phyloP scores from a whole-genome alignment of 2,888 invertebrate genomes.

The Zaprionus obscuricornis region DNA sequence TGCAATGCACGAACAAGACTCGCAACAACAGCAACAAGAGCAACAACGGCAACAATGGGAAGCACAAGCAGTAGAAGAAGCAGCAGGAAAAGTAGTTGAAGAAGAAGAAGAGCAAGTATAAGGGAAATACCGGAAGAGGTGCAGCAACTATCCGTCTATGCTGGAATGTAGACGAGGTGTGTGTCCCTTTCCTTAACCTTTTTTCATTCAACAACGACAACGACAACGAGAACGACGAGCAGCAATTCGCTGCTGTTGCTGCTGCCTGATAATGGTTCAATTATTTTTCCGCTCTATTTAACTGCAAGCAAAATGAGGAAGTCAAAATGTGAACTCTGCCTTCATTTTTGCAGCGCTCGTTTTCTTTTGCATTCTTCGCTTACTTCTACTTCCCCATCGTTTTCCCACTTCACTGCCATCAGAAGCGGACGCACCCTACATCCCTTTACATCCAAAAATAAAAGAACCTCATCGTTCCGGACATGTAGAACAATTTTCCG shows the following conservation, averaged over 20 bases:
- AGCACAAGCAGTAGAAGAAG: too few relatives aligned
- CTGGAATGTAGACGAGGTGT: too few relatives aligned
- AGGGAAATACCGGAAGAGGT: too few relatives aligned
- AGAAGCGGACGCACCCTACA: neutral
- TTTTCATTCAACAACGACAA: too few relatives aligned
- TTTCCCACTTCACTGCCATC: neutral
- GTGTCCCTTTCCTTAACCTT: neutral
- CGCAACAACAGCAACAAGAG: too few relatives aligned
- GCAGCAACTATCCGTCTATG: too few relatives aligned
- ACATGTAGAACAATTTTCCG: conserved; percentile 70
- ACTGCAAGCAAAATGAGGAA: conserved; percentile 84
- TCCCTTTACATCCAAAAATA: conserved; percentile 17
- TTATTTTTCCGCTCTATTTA: conserved; percentile 91
- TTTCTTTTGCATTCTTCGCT: too few relatives aligned
- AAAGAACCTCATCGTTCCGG: conserved; percentile 53
- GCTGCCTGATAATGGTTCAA: conserved; percentile 86
- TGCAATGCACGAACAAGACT: too few relatives aligned
- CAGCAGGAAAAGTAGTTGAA: too few relatives aligned
- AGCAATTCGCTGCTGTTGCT: conserved; percentile 13
- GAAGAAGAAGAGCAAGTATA: too few relatives aligned
- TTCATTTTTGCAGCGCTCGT: conserved; percentile 3
- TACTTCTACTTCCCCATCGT: neutral
- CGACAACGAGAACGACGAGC: too few relatives aligned
- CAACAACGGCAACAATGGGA: too few relatives aligned
- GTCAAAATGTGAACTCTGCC: conserved; percentile 18